These are phyloP conservation scores for Caenorhabditis japonica DNA, from an alignment of 2,888 invertebrate genomes.

Conservation along the genomic window DNA sequence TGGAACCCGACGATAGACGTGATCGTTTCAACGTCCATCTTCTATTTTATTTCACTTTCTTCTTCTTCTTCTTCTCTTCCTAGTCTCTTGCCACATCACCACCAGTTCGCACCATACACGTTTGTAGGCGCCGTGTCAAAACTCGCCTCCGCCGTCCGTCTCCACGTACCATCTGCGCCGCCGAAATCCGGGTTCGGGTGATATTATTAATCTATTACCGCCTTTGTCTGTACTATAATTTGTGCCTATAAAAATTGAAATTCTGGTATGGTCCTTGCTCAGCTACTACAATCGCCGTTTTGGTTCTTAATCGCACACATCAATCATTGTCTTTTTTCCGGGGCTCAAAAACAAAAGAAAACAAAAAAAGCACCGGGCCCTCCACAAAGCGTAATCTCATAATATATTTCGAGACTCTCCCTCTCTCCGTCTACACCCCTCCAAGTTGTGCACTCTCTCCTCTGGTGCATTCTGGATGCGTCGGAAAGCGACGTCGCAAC, in stretches of 20 bases:
- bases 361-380: background rate
- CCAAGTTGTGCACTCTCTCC: constrained; percentile 23
- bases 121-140: constrained; percentile 32
- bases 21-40: too few relatives aligned
- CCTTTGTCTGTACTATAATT: constrained; percentile 43
- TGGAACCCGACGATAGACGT: constrained; percentile 51
- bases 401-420: constrained; percentile 1
- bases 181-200: constrained; percentile 52
- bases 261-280: too few relatives aligned
- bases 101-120: constrained; percentile 27
- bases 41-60: background rate
- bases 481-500: background rate
- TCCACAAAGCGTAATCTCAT: background rate
- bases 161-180: constrained; percentile 43
- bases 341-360: background rate
- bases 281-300: background rate
- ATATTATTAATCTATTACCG: constrained; percentile 49
- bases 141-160: constrained; percentile 7
- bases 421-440: background rate
- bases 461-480: constrained; percentile 26
- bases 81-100: constrained; percentile 36
- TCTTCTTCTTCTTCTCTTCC: constrained; percentile 10
- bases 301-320: background rate
- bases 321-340: constrained; percentile 21
- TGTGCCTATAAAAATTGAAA: constrained; percentile 48